phyloP scores from a whole-genome alignment of 2,113 vertebrate species.

The Perca fluviatilis region DNA sequence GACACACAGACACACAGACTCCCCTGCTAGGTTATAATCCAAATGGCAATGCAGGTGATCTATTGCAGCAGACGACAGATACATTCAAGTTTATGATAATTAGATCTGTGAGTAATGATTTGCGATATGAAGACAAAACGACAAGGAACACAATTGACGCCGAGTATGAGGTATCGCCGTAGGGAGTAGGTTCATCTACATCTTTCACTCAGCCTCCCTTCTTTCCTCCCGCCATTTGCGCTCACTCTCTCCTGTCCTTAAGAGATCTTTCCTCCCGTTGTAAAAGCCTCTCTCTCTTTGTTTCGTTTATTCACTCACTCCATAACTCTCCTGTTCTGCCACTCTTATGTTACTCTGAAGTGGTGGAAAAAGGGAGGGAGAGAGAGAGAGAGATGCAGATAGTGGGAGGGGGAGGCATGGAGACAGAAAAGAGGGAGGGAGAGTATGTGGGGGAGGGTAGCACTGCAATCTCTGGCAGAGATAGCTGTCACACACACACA shows the following conservation, averaged over 20 bases:
- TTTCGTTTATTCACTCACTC: constrained; percentile 35
- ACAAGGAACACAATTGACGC: constrained; percentile 1
- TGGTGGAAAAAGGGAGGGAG: constrained; percentile 57
- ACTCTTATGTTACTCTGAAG: constrained; percentile 57
- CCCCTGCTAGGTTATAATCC: background rate
- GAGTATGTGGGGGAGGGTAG: constrained; percentile 75
- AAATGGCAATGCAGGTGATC: background rate
- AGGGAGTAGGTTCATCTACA: constrained; percentile 19
- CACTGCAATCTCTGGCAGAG: constrained; percentile 77
- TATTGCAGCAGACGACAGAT: background rate
- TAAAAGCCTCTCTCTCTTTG: constrained; percentile 41
- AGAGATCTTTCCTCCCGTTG: constrained; percentile 32
- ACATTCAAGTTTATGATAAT: constrained; percentile 31
- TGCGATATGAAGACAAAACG: constrained; percentile 11
- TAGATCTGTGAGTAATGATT: constrained; percentile 17
- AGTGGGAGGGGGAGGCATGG: constrained; percentile 63
- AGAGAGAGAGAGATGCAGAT: constrained; percentile 48
- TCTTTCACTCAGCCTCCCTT: constrained; percentile 21
- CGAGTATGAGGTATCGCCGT: constrained; percentile 15
- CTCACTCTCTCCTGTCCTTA: constrained; percentile 35
- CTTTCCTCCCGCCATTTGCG: constrained; percentile 1
- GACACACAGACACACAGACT: background rate
- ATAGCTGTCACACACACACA: constrained; percentile 72
- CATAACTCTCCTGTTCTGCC: constrained; percentile 43
- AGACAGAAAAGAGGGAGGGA: constrained; percentile 67